Conservation (phyloP, 2,797 vertebrate genomes). For the Mionectes olivaceus region DNA sequence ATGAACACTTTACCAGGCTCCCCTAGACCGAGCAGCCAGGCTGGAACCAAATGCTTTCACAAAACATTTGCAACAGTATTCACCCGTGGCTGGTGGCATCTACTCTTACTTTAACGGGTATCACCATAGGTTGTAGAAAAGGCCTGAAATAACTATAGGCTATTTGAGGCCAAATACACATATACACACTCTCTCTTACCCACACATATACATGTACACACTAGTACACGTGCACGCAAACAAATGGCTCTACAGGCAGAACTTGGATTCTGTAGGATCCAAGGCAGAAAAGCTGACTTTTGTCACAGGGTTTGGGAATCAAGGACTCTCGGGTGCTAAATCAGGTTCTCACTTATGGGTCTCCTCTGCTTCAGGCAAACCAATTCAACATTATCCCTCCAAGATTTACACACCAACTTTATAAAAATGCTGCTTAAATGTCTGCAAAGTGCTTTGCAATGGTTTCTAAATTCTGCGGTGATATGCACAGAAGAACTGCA, state of each 20-base stretch:
- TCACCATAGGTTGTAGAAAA: not conserved
- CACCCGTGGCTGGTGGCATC: not conserved
- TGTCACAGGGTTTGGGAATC: not conserved
- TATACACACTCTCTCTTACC: not conserved
- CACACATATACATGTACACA: not conserved
- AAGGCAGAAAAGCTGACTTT: conserved; percentile 46
- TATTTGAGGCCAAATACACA: not conserved
- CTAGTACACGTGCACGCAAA: not conserved
- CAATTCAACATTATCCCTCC: not conserved
- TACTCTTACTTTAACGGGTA: not conserved
- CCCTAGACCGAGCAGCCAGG: not conserved
- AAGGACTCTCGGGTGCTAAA: not conserved
- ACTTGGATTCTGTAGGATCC: conserved; percentile 71
- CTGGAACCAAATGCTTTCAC: conserved; percentile 27
- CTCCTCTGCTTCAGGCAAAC: not conserved
- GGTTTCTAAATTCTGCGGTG: conserved; percentile 31
- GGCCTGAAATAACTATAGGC: not conserved
- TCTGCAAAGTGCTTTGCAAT: conserved; percentile 20
- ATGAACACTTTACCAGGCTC: not conserved
- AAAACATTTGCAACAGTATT: conserved; percentile 17
- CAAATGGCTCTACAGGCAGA: conserved; percentile 26
- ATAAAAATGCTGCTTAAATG: not conserved
- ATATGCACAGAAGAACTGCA: conserved; percentile 18
- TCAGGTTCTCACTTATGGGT: not conserved
- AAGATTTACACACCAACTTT: not conserved